Evolutionary conservation across 2,797 vertebrate species (phyloP).

Genomic region (Lepilemur ruficaudatus): DNA sequence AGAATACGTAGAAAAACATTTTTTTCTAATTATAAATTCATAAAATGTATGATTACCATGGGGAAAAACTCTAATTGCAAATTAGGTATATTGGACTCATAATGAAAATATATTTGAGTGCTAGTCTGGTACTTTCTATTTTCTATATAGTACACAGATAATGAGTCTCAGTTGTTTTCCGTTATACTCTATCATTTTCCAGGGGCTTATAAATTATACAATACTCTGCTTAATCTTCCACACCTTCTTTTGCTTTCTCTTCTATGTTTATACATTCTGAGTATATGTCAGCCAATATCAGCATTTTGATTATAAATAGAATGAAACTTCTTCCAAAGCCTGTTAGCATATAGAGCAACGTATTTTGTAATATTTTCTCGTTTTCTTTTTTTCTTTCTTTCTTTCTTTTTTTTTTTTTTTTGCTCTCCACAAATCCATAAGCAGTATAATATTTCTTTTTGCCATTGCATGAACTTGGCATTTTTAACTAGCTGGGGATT

Average conservation of each 20-base stretch:
- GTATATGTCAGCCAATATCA: slow-evolving; percentile 61
- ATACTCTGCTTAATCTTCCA: slow-evolving; percentile 49
- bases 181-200: slow-evolving; percentile 57
- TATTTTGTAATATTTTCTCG: slow-evolving; percentile 67
- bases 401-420: slow-evolving; percentile 51
- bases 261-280: slow-evolving; percentile 61
- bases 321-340: slow-evolving; percentile 51
- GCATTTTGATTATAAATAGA: slow-evolving; percentile 71
- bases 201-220: slow-evolving; percentile 62
- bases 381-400: slow-evolving; percentile 56
- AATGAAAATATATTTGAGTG: slow-evolving; percentile 39
- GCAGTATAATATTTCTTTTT: slow-evolving; percentile 68
- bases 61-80: not conserved
- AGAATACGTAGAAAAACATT: not conserved
- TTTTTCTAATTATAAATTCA: not conserved
- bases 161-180: slow-evolving; percentile 46
- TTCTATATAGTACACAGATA: slow-evolving; percentile 34
- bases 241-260: slow-evolving; percentile 51
- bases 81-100: slow-evolving; percentile 10
- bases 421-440: slow-evolving; percentile 55
- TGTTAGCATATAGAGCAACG: slow-evolving; percentile 48
- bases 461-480: slow-evolving; percentile 69
- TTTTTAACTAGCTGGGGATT: slow-evolving; percentile 84
- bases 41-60: not conserved
- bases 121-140: not conserved